phyloP scores from a whole-genome alignment of 2,888 invertebrate species.

The Callosobruchus maculatus region DNA sequence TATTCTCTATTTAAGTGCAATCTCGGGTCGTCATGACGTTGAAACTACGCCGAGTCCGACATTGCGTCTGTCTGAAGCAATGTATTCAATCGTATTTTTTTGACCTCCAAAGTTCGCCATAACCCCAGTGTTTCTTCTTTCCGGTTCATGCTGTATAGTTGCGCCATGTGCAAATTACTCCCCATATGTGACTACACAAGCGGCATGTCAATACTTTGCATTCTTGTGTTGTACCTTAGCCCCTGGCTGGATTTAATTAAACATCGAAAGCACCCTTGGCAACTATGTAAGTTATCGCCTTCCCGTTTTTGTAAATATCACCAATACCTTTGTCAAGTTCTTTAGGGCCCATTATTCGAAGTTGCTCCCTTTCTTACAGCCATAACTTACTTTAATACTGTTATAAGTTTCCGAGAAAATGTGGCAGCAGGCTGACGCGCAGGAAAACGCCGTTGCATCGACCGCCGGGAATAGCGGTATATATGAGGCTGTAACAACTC shows the following conservation, averaged over 20 bases:
- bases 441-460: constrained; percentile 14
- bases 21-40: no score
- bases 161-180: no score
- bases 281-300: constrained; percentile 8
- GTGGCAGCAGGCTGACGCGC: constrained; percentile 16
- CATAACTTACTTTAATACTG: constrained; percentile 20
- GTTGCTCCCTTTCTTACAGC: constrained; percentile 12
- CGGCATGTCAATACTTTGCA: neutral
- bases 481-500: constrained; percentile 12
- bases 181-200: no score
- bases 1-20: no score
- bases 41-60: no score
- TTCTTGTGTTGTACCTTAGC: neutral
- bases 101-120: no score
- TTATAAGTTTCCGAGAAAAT: constrained; percentile 18
- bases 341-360: constrained; percentile 17
- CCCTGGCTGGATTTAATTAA: neutral
- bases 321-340: constrained; percentile 17
- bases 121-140: no score
- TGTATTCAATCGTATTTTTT: no score
- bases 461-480: constrained; percentile 12
- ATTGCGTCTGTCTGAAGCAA: no score
- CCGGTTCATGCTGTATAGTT: no score
- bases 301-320: constrained; percentile 13
- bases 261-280: neutral